These are phyloP conservation scores for Grammomys surdaster DNA, from an alignment of 2,113 vertebrate genomes.

Conservation along the genomic window DNA sequence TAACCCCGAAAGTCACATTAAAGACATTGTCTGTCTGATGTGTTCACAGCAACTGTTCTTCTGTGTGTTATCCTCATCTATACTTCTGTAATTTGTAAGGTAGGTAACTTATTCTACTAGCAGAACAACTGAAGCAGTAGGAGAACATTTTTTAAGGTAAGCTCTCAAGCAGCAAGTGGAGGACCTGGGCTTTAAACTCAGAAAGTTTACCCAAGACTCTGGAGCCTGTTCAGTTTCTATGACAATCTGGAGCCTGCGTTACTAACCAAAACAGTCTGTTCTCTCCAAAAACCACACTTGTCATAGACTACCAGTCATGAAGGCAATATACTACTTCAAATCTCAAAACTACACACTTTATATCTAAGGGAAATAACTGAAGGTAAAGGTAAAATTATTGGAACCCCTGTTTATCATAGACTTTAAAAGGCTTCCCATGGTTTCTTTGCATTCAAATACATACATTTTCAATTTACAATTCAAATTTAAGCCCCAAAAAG, in stretches of 20 bases:
- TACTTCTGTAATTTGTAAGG: neutral
- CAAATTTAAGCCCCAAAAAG: neutral
- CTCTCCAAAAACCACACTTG: neutral
- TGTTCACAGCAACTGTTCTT: neutral
- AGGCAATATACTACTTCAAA: slow-evolving; percentile 10
- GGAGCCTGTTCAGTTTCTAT: neutral
- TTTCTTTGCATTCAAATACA: neutral
- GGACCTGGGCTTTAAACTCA: neutral
- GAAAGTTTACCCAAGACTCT: neutral
- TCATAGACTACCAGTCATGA: neutral
- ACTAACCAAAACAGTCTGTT: neutral
- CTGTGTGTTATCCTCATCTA: neutral
- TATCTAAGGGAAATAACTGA: slow-evolving; percentile 33
- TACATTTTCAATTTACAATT: neutral
- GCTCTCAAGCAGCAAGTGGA: neutral
- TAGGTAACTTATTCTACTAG: neutral
- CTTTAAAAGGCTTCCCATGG: neutral
- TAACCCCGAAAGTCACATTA: neutral
- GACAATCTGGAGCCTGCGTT: neutral
- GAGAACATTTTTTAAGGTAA: neutral
- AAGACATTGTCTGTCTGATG: neutral
- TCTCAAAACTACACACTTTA: neutral
- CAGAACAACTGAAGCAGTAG: neutral
- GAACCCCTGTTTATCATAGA: neutral
- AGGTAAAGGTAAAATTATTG: neutral